These are phyloP conservation scores for Pomphorhynchus laevis DNA, from an alignment of 1,140 invertebrate genomes.

Conservation along the genomic window DNA sequence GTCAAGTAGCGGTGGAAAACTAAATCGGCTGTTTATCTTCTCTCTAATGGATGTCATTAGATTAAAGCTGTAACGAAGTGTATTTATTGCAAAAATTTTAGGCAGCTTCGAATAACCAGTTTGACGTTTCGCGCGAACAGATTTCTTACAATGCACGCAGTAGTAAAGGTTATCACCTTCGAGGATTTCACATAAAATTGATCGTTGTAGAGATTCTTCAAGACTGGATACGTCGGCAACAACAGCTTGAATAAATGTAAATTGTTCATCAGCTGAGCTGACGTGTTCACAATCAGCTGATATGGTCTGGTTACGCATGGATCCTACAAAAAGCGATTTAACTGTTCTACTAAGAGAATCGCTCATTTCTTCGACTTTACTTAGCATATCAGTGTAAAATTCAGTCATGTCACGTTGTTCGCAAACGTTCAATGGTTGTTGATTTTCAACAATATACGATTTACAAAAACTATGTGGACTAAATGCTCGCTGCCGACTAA, in stretches of 20 bases:
- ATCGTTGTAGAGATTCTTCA: conserved; percentile 63
- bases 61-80: conserved; percentile 85
- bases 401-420: conserved; percentile 94
- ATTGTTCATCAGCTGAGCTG: conserved; percentile 58
- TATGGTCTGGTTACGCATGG: conserved; percentile 64
- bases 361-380: conserved; percentile 73
- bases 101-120: conserved; percentile 72
- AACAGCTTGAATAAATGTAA: conserved; percentile 68
- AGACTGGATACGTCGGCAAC: conserved; percentile 75
- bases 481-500: conserved; percentile 65
- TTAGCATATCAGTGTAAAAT: conserved; percentile 74
- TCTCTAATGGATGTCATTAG: conserved; percentile 86
- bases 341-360: conserved; percentile 34
- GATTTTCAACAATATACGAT: conserved; percentile 63
- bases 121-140: conserved; percentile 58
- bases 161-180: conserved; percentile 91
- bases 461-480: conserved; percentile 72
- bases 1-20: conserved; percentile 56
- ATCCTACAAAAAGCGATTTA: conserved; percentile 57
- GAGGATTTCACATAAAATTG: conserved; percentile 67
- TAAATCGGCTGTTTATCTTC: conserved; percentile 70
- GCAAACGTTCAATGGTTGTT: conserved; percentile 60
- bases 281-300: conserved; percentile 69
- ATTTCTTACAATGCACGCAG: conserved; percentile 60
- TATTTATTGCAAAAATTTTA: conserved; percentile 66